Conservation (phyloP, 2,113 vertebrate species). For the Psittacula cyanocephala region DNA sequence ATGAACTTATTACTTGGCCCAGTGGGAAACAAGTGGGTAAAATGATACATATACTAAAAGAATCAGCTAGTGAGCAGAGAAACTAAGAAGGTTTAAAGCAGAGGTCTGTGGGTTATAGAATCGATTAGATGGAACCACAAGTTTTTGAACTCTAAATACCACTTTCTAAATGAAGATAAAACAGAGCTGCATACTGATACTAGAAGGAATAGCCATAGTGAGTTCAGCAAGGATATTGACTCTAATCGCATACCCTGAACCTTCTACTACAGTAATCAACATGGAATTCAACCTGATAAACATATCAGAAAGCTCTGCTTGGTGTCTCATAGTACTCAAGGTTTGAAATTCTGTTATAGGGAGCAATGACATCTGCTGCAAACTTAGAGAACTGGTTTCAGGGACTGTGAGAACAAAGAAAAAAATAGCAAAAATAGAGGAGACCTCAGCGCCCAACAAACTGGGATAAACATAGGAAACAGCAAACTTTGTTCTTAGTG, state of each 20-base stretch:
- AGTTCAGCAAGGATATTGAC: not conserved
- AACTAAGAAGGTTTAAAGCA: not conserved
- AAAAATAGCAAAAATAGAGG: fast-evolving
- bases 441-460: not conserved
- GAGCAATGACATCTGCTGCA: not conserved
- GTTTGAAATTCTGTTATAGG: not conserved
- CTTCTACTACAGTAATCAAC: not conserved
- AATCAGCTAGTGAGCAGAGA: not conserved
- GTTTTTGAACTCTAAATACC: not conserved
- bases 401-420: not conserved
- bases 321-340: not conserved
- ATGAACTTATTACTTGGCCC: not conserved
- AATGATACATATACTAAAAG: not conserved
- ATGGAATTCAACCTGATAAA: not conserved
- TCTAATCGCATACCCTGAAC: not conserved
- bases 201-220: not conserved
- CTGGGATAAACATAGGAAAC: not conserved
- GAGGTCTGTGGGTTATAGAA: not conserved
- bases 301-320: not conserved
- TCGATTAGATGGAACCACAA: not conserved
- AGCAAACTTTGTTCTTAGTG: not conserved
- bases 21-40: not conserved
- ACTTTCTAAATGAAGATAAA: not conserved
- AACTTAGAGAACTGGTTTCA: not conserved
- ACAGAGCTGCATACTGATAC: not conserved